A percentile compares a stretch with the other conserved stretches of the same genome.
Evolutionary conservation across 2,797 vertebrate genomes (phyloP).

Genomic region (Acanthornis magna): DNA sequence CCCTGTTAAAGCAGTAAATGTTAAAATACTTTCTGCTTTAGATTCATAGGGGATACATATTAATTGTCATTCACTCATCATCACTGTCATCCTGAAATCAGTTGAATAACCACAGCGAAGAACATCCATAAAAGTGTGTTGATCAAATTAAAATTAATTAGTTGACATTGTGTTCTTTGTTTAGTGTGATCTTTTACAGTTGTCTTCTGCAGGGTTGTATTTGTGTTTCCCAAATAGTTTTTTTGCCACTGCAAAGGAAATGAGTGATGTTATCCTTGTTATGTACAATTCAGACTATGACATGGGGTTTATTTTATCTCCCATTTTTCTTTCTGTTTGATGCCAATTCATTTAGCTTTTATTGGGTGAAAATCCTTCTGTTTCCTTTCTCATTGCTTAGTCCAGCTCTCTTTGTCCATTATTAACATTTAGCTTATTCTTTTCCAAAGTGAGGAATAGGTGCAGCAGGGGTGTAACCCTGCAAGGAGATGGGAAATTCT

Average conservation of each 20-base stretch:
- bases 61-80: constrained; percentile 23
- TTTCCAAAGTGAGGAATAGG: background rate
- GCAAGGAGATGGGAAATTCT: background rate
- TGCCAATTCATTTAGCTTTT: background rate
- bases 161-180: background rate
- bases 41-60: background rate
- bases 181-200: background rate
- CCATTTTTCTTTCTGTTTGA: background rate
- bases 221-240: background rate
- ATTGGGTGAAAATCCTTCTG: background rate
- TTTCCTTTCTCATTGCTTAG: background rate
- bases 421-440: background rate
- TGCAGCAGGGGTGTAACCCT: background rate
- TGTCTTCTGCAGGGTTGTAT: background rate
- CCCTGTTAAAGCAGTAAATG: background rate
- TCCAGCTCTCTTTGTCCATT: background rate
- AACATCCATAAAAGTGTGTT: background rate
- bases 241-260: background rate
- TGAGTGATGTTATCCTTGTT: background rate
- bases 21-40: background rate
- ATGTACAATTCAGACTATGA: background rate
- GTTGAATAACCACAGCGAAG: background rate
- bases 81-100: background rate
- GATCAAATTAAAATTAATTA: constrained; percentile 48
- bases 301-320: background rate